phyloP scores from a whole-genome alignment of 2,797 vertebrate species.

The Cynodonichthys magdalenae region DNA sequence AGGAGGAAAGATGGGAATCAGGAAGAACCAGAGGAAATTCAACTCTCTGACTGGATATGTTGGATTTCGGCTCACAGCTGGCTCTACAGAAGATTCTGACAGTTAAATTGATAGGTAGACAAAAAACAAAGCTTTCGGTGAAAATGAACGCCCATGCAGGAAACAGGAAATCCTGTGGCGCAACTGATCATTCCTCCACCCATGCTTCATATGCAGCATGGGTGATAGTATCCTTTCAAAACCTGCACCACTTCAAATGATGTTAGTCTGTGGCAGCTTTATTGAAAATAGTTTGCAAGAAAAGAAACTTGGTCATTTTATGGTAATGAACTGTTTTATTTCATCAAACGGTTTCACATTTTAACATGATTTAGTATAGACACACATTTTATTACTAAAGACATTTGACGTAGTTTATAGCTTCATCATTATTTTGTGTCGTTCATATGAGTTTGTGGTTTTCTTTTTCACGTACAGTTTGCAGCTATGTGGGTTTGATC shows the following conservation, averaged over 20 bases:
- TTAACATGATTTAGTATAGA: neutral
- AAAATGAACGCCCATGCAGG: slow-evolving; percentile 54
- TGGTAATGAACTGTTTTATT: neutral
- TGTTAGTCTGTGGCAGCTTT: neutral
- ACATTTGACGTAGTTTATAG: neutral
- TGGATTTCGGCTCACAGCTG: neutral
- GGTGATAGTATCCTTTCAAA: neutral
- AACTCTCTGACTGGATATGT: neutral
- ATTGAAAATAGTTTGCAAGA: neutral
- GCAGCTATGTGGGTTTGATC: slow-evolving; percentile 76
- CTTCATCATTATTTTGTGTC: neutral
- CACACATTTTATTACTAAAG: neutral
- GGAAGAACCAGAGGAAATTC: slow-evolving; percentile 10
- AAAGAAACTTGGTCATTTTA: neutral
- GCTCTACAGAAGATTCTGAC: slow-evolving; percentile 3
- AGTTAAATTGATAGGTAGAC: neutral
- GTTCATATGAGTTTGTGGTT: neutral
- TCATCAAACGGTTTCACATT: neutral
- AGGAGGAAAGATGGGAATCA: slow-evolving; percentile 3
- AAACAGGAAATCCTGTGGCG: slow-evolving; percentile 34
- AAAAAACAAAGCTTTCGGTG: neutral
- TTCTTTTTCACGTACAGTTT: neutral
- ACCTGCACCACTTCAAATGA: neutral
- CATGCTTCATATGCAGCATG: neutral
- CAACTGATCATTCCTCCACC: neutral